Percentiles rank a stretch among this genome's conserved stretches.
These are phyloP conservation scores for Tetrax tetrax DNA, from an alignment of 2,113 vertebrate genomes.

Conservation along the genomic window DNA sequence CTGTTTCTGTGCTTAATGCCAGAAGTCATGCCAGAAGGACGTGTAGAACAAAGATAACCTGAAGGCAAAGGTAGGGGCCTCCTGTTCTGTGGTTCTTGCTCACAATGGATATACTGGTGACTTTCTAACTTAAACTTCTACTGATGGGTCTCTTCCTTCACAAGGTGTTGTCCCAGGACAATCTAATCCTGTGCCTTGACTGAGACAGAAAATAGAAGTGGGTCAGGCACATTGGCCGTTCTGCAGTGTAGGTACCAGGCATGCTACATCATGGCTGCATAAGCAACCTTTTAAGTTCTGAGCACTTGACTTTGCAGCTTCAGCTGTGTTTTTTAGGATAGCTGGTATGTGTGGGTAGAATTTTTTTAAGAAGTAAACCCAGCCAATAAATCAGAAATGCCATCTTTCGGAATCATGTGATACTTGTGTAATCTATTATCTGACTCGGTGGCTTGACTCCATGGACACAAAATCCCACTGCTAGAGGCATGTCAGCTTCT, in stretches of 20 bases:
- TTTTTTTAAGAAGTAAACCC: neutral
- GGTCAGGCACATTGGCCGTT: neutral
- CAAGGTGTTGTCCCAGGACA: neutral
- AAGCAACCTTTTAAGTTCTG: neutral
- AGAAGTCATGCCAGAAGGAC: neutral
- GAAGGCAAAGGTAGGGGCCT: neutral
- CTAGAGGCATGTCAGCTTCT: neutral
- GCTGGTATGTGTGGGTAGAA: neutral
- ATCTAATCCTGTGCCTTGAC: neutral
- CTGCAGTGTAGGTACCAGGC: neutral
- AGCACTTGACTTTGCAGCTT: neutral
- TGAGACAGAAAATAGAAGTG: neutral
- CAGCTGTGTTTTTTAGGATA: neutral
- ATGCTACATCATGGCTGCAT: neutral
- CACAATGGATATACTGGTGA: neutral
- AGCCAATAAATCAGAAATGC: neutral
- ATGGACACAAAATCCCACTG: neutral
- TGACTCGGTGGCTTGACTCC: neutral
- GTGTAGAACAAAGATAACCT: neutral
- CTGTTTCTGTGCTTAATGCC: neutral
- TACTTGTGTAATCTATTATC: neutral
- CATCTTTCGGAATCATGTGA: neutral
- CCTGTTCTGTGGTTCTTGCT: neutral
- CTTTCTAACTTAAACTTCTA: neutral
- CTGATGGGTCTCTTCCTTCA: neutral